These are phyloP conservation scores for Chelonoidis abingdonii DNA, from an alignment of 2,113 vertebrate species.

Conservation along the genomic window DNA sequence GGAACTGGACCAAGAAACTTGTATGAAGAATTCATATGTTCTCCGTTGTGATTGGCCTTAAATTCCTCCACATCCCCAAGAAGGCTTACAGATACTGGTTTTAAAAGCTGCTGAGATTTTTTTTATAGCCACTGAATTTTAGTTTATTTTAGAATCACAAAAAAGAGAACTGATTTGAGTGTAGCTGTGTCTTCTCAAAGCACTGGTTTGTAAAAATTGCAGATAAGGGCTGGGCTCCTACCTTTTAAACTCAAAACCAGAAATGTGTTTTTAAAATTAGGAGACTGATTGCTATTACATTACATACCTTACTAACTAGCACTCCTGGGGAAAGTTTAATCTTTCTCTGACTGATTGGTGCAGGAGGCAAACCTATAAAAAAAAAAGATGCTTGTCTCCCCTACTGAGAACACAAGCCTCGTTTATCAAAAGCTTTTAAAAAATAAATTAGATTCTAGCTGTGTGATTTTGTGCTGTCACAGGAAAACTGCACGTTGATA, in stretches of 20 bases:
- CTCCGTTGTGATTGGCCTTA: neutral
- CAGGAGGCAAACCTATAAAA: conserved; percentile 52
- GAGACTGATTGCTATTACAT: neutral
- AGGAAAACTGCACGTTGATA: neutral
- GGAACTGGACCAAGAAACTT: conserved; percentile 23
- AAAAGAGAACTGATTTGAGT: neutral
- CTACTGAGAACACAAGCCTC: conserved; percentile 58
- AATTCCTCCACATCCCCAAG: neutral
- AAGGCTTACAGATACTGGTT: neutral
- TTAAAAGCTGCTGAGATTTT: neutral
- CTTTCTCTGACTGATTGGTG: conserved; percentile 71
- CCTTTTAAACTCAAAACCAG: neutral
- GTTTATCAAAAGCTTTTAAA: conserved; percentile 68
- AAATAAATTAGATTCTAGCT: conserved; percentile 70
- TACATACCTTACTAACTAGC: neutral
- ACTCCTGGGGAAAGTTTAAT: conserved; percentile 74
- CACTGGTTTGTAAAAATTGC: neutral
- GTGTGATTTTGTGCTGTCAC: conserved; percentile 56
- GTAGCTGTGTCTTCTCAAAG: neutral
- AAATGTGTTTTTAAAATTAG: neutral
- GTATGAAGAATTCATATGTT: neutral
- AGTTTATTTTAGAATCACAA: neutral
- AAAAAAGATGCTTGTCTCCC: conserved; percentile 68
- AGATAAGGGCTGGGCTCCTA: neutral
- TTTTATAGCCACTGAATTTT: neutral